A percentile compares a stretch with the other conserved stretches of the same genome.
Conservation (phyloP, 37 sponge, comb jelly and placozoan species). For the Diacarnus erythraeanus region DNA sequence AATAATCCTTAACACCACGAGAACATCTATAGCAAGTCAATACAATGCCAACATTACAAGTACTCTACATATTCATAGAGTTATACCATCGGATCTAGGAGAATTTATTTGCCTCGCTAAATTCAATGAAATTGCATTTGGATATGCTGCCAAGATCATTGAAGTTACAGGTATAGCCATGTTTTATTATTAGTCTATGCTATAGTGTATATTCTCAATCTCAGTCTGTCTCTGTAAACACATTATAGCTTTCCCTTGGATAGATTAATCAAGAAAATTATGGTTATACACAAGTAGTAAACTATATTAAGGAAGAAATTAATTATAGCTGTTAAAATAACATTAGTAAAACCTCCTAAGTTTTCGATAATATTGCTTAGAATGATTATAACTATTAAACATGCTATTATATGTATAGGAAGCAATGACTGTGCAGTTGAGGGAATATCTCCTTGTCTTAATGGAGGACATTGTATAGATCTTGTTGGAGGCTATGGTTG, state of each 20-base stretch:
- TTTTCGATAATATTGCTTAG: background rate
- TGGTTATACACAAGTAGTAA: too few species aligned
- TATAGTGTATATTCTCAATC: background rate
- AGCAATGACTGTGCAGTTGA: slow-evolving; percentile 23
- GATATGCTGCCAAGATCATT: background rate
- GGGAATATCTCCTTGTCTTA: slow-evolving; percentile 28
- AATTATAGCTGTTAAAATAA: too few species aligned
- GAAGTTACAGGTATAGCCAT: background rate
- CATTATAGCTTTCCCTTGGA: too few species aligned
- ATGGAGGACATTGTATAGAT: slow-evolving; percentile 34
- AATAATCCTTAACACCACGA: background rate
- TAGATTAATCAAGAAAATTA: too few species aligned
- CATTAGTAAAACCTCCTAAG: background rate
- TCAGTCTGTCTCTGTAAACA: too few species aligned
- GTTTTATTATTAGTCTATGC: background rate
- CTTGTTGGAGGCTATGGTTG: slow-evolving; percentile 7
- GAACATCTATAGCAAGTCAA: background rate
- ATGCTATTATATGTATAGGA: too few species aligned
- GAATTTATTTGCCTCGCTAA: slow-evolving; percentile 26
- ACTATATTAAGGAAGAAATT: too few species aligned
- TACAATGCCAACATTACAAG: background rate
- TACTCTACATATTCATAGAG: background rate
- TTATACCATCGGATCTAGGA: background rate
- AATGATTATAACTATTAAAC: background rate
- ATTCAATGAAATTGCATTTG: too few species aligned